Evolutionary conservation across 2,888 invertebrate species (phyloP).

Genomic region (Iselma pallidipennis): DNA sequence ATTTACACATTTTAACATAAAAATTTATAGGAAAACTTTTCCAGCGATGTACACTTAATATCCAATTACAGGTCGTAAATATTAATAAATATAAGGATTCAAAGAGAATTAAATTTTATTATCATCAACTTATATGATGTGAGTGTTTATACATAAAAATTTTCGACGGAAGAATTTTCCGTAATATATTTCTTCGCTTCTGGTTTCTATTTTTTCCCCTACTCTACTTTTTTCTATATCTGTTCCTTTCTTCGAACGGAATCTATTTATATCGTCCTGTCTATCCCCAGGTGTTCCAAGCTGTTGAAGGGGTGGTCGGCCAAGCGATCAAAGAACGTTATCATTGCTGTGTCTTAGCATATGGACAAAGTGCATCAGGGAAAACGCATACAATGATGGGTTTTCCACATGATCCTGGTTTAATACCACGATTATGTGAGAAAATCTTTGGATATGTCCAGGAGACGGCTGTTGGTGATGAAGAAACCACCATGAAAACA

Average conservation of each 20-base stretch:
- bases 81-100: neutral
- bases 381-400: slow-evolving; percentile 83
- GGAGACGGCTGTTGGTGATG: slow-evolving; percentile 49
- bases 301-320: slow-evolving; percentile 67
- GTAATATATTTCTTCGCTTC: neutral
- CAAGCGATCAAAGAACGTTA: slow-evolving; percentile 65
- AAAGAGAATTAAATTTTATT: too few relatives aligned
- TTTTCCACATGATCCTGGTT: slow-evolving; percentile 59
- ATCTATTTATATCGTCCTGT: neutral
- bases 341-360: slow-evolving; percentile 73
- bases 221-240: slow-evolving; percentile 4
- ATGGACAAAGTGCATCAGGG: slow-evolving; percentile 77
- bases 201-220: neutral
- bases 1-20: neutral
- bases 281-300: slow-evolving; percentile 63
- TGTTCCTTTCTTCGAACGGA: neutral
- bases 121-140: neutral
- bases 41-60: neutral
- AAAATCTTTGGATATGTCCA: slow-evolving; percentile 56
- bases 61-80: neutral
- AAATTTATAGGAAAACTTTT: neutral
- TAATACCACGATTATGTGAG: slow-evolving; percentile 62
- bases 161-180: neutral
- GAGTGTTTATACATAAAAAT: neutral
- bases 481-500: slow-evolving; percentile 43